Evolutionary conservation across 2,113 vertebrate genomes (phyloP).

Genomic region (Apaloderma vittatum): DNA sequence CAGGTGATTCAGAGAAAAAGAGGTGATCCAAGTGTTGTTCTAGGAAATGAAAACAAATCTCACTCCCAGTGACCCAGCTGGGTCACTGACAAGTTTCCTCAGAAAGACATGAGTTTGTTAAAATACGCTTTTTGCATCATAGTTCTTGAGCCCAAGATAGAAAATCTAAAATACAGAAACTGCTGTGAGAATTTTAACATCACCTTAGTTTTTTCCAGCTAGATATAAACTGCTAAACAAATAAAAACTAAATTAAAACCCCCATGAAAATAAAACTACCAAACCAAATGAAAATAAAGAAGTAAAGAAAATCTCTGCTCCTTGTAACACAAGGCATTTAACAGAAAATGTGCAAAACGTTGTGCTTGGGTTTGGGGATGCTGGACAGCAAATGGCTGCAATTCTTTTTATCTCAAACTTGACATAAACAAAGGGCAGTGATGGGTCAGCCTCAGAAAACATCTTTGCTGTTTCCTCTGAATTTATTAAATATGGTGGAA

Average conservation of each 20-base stretch:
- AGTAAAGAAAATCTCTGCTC: not conserved
- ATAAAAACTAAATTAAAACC: accelerated
- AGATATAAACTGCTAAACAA: not conserved
- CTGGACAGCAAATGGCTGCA: not conserved
- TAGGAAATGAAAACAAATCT: constrained; percentile 15
- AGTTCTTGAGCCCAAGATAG: not conserved
- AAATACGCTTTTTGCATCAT: not conserved
- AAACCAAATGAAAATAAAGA: not conserved
- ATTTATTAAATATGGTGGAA: accelerated
- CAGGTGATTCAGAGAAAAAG: not conserved
- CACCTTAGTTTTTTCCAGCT: not conserved
- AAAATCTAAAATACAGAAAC: not conserved
- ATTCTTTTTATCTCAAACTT: not conserved
- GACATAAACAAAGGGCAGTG: not conserved
- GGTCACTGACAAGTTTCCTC: not conserved
- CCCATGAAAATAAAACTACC: not conserved
- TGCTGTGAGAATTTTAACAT: not conserved
- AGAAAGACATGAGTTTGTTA: not conserved
- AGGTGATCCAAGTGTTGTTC: not conserved
- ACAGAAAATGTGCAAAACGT: not conserved
- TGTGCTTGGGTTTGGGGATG: not conserved
- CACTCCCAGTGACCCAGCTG: not conserved
- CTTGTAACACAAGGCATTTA: not conserved
- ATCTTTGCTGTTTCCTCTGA: not conserved
- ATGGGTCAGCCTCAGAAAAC: not conserved